A percentile compares a stretch with the other conserved stretches of the same genome.
Evolutionary conservation across 64 coral and sea anemone genomes (phyloP).

Genomic region (Trachythela sp.): DNA sequence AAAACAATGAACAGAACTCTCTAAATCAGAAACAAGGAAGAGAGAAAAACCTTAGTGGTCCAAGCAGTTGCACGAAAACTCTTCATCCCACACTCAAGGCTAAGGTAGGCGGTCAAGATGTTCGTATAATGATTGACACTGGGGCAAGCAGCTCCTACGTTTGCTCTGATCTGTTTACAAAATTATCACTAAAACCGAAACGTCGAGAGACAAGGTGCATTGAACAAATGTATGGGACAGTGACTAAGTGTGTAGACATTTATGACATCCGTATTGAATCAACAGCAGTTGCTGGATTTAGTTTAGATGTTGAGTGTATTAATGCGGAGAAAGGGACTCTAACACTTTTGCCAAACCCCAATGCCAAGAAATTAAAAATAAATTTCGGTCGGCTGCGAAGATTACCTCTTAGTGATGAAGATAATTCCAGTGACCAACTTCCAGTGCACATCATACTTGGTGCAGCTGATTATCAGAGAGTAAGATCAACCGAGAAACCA

Average conservation of each 20-base stretch:
- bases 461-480: not conserved
- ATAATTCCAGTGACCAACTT: conserved; percentile 4
- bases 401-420: conserved; percentile 21
- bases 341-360: not conserved
- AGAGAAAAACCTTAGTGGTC: not conserved
- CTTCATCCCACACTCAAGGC: not conserved
- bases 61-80: not conserved
- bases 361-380: not conserved
- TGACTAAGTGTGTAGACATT: not conserved
- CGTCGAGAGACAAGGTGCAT: not conserved
- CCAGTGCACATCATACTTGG: conserved; percentile 33
- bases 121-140: not conserved
- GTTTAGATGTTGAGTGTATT: not conserved
- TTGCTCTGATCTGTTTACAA: not conserved
- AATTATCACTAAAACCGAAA: not conserved
- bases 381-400: not conserved
- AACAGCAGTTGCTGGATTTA: not conserved
- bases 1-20: not conserved
- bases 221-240: conserved; percentile 2
- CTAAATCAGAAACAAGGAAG: not conserved
- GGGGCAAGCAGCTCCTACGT: not conserved
- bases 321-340: not conserved
- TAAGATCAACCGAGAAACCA: not conserved
- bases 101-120: not conserved
- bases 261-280: not conserved